These are phyloP conservation scores for Choloepus hoffmanni DNA, from an alignment of 2,113 vertebrate species.

Conservation along the genomic window DNA sequence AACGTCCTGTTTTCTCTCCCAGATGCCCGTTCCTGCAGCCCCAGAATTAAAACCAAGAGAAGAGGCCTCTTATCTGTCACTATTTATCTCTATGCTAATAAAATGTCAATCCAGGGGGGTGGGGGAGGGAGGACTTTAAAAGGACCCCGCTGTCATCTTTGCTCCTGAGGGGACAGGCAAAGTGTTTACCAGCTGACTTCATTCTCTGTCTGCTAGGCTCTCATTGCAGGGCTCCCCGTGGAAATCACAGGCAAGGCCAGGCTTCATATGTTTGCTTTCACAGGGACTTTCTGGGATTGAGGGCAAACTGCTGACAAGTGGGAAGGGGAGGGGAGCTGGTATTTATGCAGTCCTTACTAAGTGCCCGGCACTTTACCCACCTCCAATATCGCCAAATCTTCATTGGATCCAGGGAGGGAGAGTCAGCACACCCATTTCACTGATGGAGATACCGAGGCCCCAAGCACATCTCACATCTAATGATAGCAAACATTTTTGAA, in stretches of 20 bases:
- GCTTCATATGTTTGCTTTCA: neutral
- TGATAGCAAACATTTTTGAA: accelerated
- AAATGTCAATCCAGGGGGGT: slow-evolving; percentile 60
- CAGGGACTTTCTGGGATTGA: neutral
- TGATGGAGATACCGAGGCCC: neutral
- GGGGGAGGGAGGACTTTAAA: slow-evolving; percentile 26
- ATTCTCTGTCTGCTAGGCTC: neutral
- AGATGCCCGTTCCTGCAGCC: neutral
- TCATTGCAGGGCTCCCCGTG: neutral
- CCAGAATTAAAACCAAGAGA: slow-evolving; percentile 76
- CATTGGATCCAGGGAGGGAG: neutral
- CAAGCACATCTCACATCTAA: neutral
- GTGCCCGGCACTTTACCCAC: neutral
- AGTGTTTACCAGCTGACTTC: neutral
- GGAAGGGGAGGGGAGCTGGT: too few relatives aligned
- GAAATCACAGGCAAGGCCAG: neutral
- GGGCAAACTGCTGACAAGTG: neutral
- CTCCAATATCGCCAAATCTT: accelerated
- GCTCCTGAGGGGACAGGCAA: neutral
- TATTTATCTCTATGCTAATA: slow-evolving; percentile 78
- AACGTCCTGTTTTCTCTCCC: slow-evolving; percentile 77
- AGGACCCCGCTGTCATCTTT: neutral
- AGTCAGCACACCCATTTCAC: neutral
- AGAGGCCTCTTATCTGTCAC: slow-evolving; percentile 65
- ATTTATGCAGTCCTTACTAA: too few relatives aligned